These are phyloP conservation scores for Eremophila alpestris DNA, from an alignment of 2,797 vertebrate species.

Conservation along the genomic window DNA sequence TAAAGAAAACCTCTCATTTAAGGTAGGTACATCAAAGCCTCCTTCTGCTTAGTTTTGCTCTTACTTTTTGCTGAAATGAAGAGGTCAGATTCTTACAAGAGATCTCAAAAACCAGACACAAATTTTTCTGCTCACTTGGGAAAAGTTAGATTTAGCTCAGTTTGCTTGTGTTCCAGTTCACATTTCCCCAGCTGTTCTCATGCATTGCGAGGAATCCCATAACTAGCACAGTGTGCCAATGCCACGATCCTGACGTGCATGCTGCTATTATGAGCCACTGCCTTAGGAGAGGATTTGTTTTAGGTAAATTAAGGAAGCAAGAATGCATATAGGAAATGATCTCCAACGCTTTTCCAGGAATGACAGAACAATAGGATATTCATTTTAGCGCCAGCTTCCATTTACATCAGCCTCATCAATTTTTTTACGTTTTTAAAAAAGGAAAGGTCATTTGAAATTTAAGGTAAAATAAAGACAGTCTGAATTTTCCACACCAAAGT, in stretches of 20 bases:
- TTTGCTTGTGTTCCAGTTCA: conserved; percentile 14
- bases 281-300: conserved; percentile 11
- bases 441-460: background rate
- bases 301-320: conserved; percentile 12
- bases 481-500: background rate
- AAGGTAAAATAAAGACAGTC: background rate
- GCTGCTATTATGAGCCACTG: conserved; percentile 11
- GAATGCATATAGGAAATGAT: background rate
- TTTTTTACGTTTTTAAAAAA: background rate
- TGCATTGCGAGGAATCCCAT: fast-evolving
- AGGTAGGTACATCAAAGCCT: background rate
- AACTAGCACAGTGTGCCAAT: background rate
- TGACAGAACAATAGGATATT: background rate
- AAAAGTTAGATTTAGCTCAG: conserved; percentile 1
- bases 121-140: background rate
- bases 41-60: background rate
- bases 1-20: background rate
- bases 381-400: background rate
- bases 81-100: background rate
- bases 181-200: background rate
- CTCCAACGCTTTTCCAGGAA: background rate
- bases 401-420: background rate
- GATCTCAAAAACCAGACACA: background rate
- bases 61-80: background rate
- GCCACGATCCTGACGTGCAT: background rate